Evolutionary conservation across 2,888 invertebrate species (phyloP).

Genomic region (Capitulum mitella): DNA sequence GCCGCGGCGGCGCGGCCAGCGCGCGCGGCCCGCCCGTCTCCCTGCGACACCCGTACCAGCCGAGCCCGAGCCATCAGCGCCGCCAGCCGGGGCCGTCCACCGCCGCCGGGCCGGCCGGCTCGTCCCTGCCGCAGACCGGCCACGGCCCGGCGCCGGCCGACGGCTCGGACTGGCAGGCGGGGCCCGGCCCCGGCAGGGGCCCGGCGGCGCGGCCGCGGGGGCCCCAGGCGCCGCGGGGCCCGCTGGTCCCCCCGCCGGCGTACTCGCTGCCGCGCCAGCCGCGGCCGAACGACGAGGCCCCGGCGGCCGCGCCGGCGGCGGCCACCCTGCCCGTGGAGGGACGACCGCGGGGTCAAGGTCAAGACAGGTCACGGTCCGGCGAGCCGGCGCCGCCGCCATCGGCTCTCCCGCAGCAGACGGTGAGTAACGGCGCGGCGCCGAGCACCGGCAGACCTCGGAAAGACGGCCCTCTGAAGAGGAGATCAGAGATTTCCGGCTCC

Average conservation of each 20-base stretch:
- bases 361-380: not conserved
- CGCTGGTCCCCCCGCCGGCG: not conserved
- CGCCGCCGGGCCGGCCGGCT: not conserved
- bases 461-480: not conserved
- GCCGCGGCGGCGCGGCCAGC: not conserved
- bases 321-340: conserved; percentile 9
- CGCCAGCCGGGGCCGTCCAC: too few relatives aligned
- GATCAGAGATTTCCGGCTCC: not conserved
- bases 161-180: too few relatives aligned
- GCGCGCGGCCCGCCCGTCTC: not conserved
- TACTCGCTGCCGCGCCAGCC: not conserved
- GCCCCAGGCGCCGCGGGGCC: too few relatives aligned
- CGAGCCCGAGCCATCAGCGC: not conserved
- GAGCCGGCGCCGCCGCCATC: not conserved
- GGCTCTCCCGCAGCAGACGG: not conserved
- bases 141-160: not conserved
- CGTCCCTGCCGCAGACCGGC: not conserved
- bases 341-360: too few relatives aligned
- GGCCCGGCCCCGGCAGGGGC: too few relatives aligned
- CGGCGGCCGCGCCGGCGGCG: not conserved
- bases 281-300: not conserved
- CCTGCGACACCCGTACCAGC: not conserved
- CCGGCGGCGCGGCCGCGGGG: too few relatives aligned
- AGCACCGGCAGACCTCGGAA: not conserved
- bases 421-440: too few relatives aligned